Percentiles rank a stretch among this genome's conserved stretches.
phyloP scores from a whole-genome alignment of 2,797 vertebrate genomes.

The Sebastes kiyomatsui region DNA sequence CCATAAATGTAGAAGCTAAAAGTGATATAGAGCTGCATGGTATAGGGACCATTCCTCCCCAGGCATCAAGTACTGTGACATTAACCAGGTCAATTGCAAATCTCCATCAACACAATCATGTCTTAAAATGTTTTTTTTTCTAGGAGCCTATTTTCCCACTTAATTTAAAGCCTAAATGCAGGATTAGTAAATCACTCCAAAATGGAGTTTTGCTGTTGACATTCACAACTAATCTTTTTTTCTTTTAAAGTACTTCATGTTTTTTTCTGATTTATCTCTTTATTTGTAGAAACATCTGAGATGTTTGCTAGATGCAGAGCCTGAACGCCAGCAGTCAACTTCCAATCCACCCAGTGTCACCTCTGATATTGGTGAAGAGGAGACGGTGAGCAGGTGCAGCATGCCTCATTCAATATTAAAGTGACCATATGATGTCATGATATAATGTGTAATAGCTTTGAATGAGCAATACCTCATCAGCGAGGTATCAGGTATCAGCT shows the following conservation, averaged over 20 bases:
- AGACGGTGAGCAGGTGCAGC: too few relatives aligned
- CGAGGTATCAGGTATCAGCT: neutral
- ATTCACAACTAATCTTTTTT: neutral
- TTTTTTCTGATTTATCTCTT: neutral
- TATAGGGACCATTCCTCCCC: too few relatives aligned
- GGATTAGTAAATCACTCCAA: neutral
- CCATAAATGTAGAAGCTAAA: too few relatives aligned
- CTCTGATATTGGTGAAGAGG: neutral
- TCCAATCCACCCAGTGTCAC: neutral
- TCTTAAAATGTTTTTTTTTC: too few relatives aligned
- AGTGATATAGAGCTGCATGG: too few relatives aligned
- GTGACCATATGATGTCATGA: too few relatives aligned
- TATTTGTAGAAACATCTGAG: rapidly evolving
- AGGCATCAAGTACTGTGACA: too few relatives aligned
- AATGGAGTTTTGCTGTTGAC: neutral
- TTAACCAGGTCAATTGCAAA: too few relatives aligned
- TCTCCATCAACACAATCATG: too few relatives aligned
- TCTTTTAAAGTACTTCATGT: neutral
- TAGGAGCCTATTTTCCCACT: too few relatives aligned
- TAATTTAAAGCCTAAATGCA: too few relatives aligned
- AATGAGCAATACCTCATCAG: neutral
- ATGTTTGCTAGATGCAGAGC: neutral
- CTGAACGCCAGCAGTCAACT: neutral
- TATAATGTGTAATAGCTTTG: neutral
- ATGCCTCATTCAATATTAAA: too few relatives aligned